A percentile compares a stretch with the other conserved stretches of the same genome.
phyloP scores from a whole-genome alignment of 2,888 invertebrate genomes.

The Chymomyza procnemis region DNA sequence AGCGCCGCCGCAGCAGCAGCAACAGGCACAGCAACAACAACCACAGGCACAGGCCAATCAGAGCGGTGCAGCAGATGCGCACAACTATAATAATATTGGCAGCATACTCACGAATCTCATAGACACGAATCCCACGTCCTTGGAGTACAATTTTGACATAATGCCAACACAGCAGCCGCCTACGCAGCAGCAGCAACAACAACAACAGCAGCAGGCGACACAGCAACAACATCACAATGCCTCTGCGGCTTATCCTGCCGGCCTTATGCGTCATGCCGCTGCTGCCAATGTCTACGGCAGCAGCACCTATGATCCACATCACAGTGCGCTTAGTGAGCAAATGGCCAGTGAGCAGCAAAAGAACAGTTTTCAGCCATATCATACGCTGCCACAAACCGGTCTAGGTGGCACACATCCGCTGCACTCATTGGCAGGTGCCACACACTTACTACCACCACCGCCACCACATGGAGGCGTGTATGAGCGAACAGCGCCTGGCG shows the following conservation, averaged over 20 bases:
- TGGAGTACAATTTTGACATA: slow-evolving; percentile 78
- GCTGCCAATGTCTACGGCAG: slow-evolving; percentile 56
- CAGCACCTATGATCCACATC: slow-evolving; percentile 63
- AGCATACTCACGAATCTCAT: slow-evolving; percentile 79
- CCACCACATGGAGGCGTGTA: slow-evolving; percentile 70
- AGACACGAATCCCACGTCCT: slow-evolving; percentile 76
- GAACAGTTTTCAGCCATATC: slow-evolving; percentile 77
- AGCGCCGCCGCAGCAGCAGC: slow-evolving; percentile 43
- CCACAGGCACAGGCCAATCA: slow-evolving; percentile 48
- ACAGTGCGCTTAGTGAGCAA: slow-evolving; percentile 60
- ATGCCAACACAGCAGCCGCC: slow-evolving; percentile 62
- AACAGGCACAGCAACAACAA: slow-evolving; percentile 48
- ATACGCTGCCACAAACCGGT: slow-evolving; percentile 42
- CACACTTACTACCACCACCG: slow-evolving; percentile 69
- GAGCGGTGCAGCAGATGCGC: slow-evolving; percentile 62
- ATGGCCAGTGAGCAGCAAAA: slow-evolving; percentile 73
- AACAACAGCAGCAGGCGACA: slow-evolving; percentile 41
- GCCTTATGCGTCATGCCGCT: slow-evolving; percentile 71
- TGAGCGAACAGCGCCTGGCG: slow-evolving; percentile 63
- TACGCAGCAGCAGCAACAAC: slow-evolving; percentile 57
- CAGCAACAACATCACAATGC: slow-evolving; percentile 53
- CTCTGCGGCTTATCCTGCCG: slow-evolving; percentile 53
- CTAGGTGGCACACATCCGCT: slow-evolving; percentile 39
- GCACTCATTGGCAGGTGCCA: slow-evolving; percentile 56
- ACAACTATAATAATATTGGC: slow-evolving; percentile 78